A percentile compares a stretch with the other conserved stretches of the same genome.
Conservation (phyloP, 2,113 vertebrate species). For the Talpa occidentalis region DNA sequence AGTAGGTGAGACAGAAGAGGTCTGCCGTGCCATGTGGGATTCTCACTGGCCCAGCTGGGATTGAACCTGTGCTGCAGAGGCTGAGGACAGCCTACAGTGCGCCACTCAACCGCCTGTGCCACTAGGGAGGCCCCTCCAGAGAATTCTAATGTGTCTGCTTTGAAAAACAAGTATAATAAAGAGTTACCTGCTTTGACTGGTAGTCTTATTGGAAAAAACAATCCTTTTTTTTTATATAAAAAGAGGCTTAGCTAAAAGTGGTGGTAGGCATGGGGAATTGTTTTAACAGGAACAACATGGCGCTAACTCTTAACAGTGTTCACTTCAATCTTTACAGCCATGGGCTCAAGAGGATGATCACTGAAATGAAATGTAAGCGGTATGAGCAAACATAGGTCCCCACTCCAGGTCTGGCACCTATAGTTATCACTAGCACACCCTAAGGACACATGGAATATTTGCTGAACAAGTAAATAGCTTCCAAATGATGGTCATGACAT, state of each 20-base stretch:
- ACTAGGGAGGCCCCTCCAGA: no score
- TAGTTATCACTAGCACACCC: not conserved
- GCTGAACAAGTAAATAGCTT: not conserved
- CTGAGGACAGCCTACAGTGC: no score
- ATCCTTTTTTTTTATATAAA: not conserved
- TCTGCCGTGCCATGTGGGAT: no score
- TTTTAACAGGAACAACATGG: not conserved
- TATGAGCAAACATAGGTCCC: not conserved
- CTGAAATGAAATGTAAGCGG: not conserved
- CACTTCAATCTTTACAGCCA: not conserved
- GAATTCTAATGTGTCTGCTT: not conserved
- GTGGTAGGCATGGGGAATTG: not conserved
- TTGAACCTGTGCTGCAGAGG: no score
- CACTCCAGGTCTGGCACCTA: not conserved
- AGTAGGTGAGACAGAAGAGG: no score
- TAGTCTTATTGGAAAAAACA: not conserved
- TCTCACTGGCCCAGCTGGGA: no score
- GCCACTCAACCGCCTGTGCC: no score
- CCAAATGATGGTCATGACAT: not conserved
- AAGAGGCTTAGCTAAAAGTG: not conserved
- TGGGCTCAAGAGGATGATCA: not conserved
- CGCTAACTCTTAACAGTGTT: not conserved
- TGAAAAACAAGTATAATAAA: conserved; percentile 12
- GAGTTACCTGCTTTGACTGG: not conserved
- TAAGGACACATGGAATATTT: not conserved